These are phyloP conservation scores for Cosmorhoe ocellata DNA, from an alignment of 2,888 invertebrate genomes.

Conservation along the genomic window DNA sequence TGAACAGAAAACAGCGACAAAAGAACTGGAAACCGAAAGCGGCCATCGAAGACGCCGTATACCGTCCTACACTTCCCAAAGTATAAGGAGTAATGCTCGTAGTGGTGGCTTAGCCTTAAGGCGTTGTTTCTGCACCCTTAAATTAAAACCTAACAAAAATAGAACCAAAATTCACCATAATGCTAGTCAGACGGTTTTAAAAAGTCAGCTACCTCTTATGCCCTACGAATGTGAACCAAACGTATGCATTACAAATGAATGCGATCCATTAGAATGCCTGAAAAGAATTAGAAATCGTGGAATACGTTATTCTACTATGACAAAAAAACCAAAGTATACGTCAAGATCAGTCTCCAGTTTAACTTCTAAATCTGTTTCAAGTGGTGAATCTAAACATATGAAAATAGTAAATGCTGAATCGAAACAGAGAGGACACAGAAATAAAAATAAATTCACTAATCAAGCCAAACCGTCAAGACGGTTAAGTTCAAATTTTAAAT, in stretches of 20 bases:
- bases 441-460: too few relatives aligned
- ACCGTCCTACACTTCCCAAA: slow-evolving; percentile 12
- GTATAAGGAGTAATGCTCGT: slow-evolving; percentile 3
- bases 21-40: background rate
- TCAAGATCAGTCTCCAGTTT: slow-evolving; percentile 20
- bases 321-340: slow-evolving; percentile 5
- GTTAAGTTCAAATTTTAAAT: slow-evolving; percentile 41
- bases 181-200: slow-evolving; percentile 1
- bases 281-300: slow-evolving; percentile 23
- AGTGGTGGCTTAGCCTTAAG: slow-evolving; percentile 31
- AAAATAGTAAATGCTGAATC: slow-evolving; percentile 5
- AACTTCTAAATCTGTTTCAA: slow-evolving; percentile 11
- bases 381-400: slow-evolving; percentile 3
- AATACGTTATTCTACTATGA: slow-evolving; percentile 5
- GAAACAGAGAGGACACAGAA: background rate
- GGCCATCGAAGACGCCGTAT: slow-evolving; percentile 4
- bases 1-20: slow-evolving; percentile 6
- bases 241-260: slow-evolving; percentile 26
- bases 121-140: slow-evolving; percentile 42
- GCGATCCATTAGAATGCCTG: slow-evolving; percentile 29
- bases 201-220: slow-evolving; percentile 21
- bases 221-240: slow-evolving; percentile 26
- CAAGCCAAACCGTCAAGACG: slow-evolving; percentile 19
- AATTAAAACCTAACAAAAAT: slow-evolving; percentile 35
- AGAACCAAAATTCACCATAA: slow-evolving; percentile 24